Conservation (phyloP, 1,140 invertebrate genomes). For the Cotesia chilonis region DNA sequence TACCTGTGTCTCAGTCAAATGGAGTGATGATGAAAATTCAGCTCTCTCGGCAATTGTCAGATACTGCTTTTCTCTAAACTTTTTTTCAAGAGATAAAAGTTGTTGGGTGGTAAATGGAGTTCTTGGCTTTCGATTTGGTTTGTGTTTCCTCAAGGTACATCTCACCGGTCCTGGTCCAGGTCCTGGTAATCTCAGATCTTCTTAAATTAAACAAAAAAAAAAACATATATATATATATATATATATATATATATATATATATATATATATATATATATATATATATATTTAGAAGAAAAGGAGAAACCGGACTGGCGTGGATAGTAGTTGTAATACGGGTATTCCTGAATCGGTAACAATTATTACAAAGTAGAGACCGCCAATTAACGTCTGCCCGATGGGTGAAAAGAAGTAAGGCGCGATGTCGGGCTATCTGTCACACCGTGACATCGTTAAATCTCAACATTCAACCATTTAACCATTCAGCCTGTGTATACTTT, state of each 20-base stretch:
- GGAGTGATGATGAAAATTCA: conserved; percentile 92
- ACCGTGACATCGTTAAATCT: conserved; percentile 42
- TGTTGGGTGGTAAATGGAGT: conserved; percentile 98
- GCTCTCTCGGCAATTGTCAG: conserved; percentile 94
- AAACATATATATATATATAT: too few species aligned
- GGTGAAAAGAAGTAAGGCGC: conserved; percentile 35
- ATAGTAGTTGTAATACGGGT: conserved; percentile 8
- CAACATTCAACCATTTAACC: too few species aligned
- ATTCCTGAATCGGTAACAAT: conserved; percentile 35
- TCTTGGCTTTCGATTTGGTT: conserved; percentile 93
- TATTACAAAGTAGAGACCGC: conserved; percentile 44
- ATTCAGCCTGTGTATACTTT: too few species aligned
- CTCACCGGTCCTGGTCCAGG: conserved; percentile 53
- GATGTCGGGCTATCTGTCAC: conserved; percentile 41
- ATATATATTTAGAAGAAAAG: background rate
- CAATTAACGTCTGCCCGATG: conserved; percentile 40
- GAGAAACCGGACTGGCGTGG: background rate
- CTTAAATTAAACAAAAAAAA: conserved; percentile 44
- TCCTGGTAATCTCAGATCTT: conserved; percentile 57
- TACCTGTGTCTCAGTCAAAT: conserved; percentile 94
- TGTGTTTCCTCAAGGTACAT: conserved; percentile 70
- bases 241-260: background rate
- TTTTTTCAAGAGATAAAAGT: conserved; percentile 90
- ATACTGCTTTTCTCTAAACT: conserved; percentile 96
- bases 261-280: background rate